phyloP scores from a whole-genome alignment of 2,113 vertebrate species.

The Muscicapa adusta region DNA sequence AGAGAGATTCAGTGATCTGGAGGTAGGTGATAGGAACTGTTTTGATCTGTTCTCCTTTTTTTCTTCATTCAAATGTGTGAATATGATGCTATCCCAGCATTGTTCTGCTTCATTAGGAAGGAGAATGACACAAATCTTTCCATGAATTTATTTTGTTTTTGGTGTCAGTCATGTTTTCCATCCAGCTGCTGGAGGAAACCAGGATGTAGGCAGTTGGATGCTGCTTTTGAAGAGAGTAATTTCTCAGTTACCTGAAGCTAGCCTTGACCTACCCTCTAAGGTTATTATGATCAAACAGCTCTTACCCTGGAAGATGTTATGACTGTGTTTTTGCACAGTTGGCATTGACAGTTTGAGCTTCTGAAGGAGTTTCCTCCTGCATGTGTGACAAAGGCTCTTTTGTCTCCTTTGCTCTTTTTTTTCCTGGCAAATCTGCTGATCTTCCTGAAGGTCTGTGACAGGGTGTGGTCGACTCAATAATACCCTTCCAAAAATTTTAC shows the following conservation, averaged over 20 bases:
- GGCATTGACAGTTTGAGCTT: slow-evolving; percentile 28
- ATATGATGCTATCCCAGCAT: neutral
- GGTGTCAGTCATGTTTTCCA: neutral
- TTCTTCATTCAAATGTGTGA: neutral
- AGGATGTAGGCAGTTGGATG: neutral
- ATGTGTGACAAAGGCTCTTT: slow-evolving; percentile 28
- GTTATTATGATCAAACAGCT: neutral
- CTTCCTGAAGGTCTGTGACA: slow-evolving; percentile 10
- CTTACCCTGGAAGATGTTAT: neutral
- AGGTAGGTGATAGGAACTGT: neutral
- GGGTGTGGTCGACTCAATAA: slow-evolving; percentile 64
- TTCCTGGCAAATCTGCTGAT: slow-evolving; percentile 34
- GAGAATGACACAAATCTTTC: neutral
- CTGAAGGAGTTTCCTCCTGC: slow-evolving; percentile 23
- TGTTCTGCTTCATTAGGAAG: slow-evolving; percentile 17
- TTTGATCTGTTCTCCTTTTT: neutral
- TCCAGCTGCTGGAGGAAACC: neutral
- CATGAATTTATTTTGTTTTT: neutral
- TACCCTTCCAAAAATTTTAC: slow-evolving; percentile 62
- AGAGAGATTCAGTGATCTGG: neutral
- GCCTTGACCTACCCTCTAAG: neutral
- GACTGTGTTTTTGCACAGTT: neutral
- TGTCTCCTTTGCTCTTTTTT: neutral
- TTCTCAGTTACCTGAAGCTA: neutral
- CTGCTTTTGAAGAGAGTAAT: neutral